Evolutionary conservation across 2,888 invertebrate genomes (phyloP), one percentile per base, ranked within the genome.

Genomic region (Spodoptera exigua): DNA sequence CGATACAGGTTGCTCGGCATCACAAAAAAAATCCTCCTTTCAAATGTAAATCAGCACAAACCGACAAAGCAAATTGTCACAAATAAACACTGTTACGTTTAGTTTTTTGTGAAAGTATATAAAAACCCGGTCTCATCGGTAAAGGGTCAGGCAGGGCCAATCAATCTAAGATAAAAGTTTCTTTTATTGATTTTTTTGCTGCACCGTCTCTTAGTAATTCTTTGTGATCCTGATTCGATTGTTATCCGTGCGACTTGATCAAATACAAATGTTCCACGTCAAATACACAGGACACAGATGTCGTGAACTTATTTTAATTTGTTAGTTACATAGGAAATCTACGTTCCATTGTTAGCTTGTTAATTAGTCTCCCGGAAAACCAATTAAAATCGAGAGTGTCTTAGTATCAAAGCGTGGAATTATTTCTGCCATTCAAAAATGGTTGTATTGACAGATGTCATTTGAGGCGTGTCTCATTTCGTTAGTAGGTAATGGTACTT

Each of bases 31-130:
- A 75, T 59, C 57, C 83, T 80, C 87, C 83, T 91, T 93, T 94
- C 89, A 93, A 93, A 94, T 94, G 93, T 92, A 93, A 94, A 94
- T 94, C 89, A 85, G 87, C 84, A 88, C 83, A 85, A 89, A 91
- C 94, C 94, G 94, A 93, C 94, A 94, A 94, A 94, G 94, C 93
- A 94, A 94, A 94, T 94, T 94, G 93, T 93, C 94, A 93, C 93
- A 94, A 94, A 94, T 93, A 94, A 93, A 93, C 94, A 93, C 88
- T 87, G 92, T 91, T 93, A 89, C 91, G 86, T 90, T 89, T 86
- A 78, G 88, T 92, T 92, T 81, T 92, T 90, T 92, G 84, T 88
- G 85, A 89, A 90, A 89, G 89, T 84, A 74, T 82, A 90, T 82
- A 93, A 92, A 92, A 93, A 91, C 84, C 73, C 71, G 82, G 81